Evolutionary conservation across 2,888 invertebrate species (phyloP).

Genomic region (Apotomis betuletana): DNA sequence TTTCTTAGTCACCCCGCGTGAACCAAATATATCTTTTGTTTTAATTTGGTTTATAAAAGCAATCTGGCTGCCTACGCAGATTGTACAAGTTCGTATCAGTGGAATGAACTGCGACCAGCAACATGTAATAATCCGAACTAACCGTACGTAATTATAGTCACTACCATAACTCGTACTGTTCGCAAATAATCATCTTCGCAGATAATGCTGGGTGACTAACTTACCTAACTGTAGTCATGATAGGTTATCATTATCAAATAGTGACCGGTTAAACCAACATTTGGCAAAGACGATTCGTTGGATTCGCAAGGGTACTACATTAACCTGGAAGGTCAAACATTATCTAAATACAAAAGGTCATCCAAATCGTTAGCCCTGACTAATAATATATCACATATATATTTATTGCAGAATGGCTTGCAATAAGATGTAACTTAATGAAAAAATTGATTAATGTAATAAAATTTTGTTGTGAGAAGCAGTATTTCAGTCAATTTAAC

Average conservation of each 20-base stretch:
- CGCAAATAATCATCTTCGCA: conserved; percentile 22
- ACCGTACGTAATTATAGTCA: conserved; percentile 39
- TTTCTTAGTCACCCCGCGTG: background rate
- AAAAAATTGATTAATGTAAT: background rate
- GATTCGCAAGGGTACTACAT: too few species aligned
- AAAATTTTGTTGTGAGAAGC: background rate
- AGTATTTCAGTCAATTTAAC: background rate
- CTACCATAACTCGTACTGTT: conserved; percentile 14
- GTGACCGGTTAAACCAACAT: too few species aligned
- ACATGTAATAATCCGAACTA: conserved; percentile 38
- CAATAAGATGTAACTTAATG: too few species aligned
- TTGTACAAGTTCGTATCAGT: conserved; percentile 56
- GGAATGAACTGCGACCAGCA: conserved; percentile 51
- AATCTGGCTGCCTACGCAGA: conserved; percentile 61
- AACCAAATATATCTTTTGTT: conserved; percentile 12
- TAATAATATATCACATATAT: too few species aligned
- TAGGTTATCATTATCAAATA: too few species aligned
- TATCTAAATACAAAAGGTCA: too few species aligned
- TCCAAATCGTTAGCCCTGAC: too few species aligned
- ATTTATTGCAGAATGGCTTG: too few species aligned
- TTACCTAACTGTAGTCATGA: conserved; percentile 19
- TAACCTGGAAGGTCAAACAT: too few species aligned
- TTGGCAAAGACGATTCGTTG: too few species aligned
- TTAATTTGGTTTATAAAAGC: conserved; percentile 53
- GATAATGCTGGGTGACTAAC: conserved; percentile 20